phyloP scores from a whole-genome alignment of 2,113 vertebrate species.

The Eira barbara region DNA sequence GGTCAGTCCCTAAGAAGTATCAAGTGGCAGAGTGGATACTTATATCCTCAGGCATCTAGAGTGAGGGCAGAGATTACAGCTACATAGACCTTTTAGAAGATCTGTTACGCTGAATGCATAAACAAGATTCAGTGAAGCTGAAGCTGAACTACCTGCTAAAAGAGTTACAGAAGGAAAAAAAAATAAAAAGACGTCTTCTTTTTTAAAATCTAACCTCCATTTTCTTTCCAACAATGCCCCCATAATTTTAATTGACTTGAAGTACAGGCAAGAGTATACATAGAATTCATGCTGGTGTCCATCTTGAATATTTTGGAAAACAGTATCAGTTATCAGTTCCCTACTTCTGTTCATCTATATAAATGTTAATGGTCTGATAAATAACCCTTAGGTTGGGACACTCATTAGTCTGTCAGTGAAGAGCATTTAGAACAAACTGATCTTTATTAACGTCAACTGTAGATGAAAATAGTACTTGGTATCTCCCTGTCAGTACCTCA shows the following conservation, averaged over 20 bases:
- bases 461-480: background rate
- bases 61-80: constrained; percentile 9
- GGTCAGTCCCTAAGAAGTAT: constrained; percentile 56
- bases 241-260: background rate
- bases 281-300: background rate
- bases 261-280: background rate
- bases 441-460: background rate
- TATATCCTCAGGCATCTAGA: constrained; percentile 42
- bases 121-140: background rate
- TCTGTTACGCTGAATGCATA: background rate
- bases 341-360: background rate
- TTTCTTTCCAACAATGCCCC: background rate
- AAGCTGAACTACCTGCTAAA: background rate
- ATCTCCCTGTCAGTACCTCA: background rate
- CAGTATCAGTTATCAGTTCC: background rate
- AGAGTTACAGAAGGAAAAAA: background rate
- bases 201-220: background rate
- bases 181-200: background rate
- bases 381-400: background rate
- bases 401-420: background rate
- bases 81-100: background rate
- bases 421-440: background rate
- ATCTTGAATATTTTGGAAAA: background rate
- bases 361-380: background rate
- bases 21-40: constrained; percentile 59